Conservation (phyloP, 2,888 invertebrate genomes). For the Coenonympha glycerion region DNA sequence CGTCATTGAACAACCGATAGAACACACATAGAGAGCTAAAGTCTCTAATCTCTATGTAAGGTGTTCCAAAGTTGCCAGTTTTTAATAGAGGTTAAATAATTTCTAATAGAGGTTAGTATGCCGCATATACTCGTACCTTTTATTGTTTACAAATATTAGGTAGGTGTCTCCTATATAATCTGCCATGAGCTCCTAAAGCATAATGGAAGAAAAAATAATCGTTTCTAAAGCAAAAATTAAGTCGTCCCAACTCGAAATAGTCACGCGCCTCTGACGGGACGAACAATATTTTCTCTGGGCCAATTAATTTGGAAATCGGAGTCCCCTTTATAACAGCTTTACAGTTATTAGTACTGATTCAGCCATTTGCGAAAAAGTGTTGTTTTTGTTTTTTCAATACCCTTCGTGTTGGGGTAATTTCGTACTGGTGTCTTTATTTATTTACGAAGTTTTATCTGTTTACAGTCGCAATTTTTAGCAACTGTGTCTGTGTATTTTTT, state of each 20-base stretch:
- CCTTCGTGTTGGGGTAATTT: neutral
- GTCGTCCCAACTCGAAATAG: constrained; percentile 26
- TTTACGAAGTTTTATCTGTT: neutral
- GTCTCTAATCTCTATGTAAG: too few relatives aligned
- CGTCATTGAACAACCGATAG: too few relatives aligned
- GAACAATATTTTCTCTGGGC: constrained; percentile 11
- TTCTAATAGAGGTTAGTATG: too few relatives aligned
- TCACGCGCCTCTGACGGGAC: constrained; percentile 25
- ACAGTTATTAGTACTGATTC: constrained; percentile 13
- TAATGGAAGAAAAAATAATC: constrained; percentile 27
- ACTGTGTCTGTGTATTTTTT: too few relatives aligned
- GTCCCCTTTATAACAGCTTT: constrained; percentile 10
- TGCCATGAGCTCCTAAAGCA: neutral
- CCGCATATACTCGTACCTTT: too few relatives aligned
- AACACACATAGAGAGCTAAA: too few relatives aligned
- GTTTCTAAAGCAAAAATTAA: constrained; percentile 31
- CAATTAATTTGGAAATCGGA: constrained; percentile 16
- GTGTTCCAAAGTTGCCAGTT: too few relatives aligned
- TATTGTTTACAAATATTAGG: too few relatives aligned
- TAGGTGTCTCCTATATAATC: neutral
- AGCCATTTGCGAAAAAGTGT: constrained; percentile 1
- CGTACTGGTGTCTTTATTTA: neutral
- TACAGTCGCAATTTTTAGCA: too few relatives aligned
- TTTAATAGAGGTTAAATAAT: too few relatives aligned
- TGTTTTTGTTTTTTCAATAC: constrained; percentile 9